Evolutionary conservation across 2,113 vertebrate genomes (phyloP), one percentile per base, ranked within the genome.

Genomic region (Lichenostomus cassidix): DNA sequence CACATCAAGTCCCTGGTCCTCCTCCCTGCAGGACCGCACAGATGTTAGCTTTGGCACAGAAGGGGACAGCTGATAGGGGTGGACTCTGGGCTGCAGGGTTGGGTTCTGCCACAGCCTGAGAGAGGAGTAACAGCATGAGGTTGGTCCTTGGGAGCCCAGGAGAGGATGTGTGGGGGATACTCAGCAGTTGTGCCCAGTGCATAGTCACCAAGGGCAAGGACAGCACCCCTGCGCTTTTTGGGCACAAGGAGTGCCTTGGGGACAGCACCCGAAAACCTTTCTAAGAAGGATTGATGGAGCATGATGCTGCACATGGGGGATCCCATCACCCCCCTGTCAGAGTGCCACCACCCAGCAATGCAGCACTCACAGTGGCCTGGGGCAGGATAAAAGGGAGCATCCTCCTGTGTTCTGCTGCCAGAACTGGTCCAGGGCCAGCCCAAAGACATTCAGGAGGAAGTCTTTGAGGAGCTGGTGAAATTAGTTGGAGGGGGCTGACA

Each of bases 21-120:
- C 31, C 19, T 53, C 18, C 9, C 33, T 53, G 55, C 18, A 33
- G 33, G 55, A 33, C 15, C 7, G 39, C 22, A 50, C 0, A 44
- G 37, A 33, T 3, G 18, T 23, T 15, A 52, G 27, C 8, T 28
- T 27, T 46, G 18, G 46, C 46, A 78, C 12, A 46, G 33, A 78
- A 12, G 28, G 33, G 11, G 28, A 39, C 0, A 0, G 46, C 39
- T 69, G 53, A n/a, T 0, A 58, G 14, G 3, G 3, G 15, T 47
- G 15, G 6, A 42, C 17, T 81, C 22, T 62, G 59, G 22, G 53
- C 37, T 67, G 28, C 2, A 1, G 23, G 22, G 19, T 14, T 59
- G 28, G 33, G 4, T 82, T 75, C 39, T 75, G 23, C n/a, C 19
- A 7, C 0, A 0, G 60, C 62, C 33, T 29, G 33, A 46, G 39